Evolutionary conservation across 2,113 vertebrate genomes (phyloP).

Genomic region (Maccullochella peelii): DNA sequence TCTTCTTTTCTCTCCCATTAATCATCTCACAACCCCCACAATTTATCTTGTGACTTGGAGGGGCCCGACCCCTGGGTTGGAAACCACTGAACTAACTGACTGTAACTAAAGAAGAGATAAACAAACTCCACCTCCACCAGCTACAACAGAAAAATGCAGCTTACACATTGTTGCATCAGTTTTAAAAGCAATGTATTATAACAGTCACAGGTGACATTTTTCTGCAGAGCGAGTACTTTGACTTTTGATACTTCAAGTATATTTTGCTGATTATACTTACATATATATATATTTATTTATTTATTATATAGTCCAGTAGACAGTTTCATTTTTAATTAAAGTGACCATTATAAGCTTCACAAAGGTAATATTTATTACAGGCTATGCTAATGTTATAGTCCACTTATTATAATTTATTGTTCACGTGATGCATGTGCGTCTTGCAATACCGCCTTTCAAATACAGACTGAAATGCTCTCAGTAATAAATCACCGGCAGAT

Average conservation of each 20-base stretch:
- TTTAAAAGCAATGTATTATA: not conserved
- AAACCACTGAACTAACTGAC: no score
- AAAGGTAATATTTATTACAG: not conserved
- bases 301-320: not conserved
- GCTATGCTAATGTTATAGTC: not conserved
- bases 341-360: not conserved
- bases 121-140: no score
- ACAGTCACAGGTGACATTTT: not conserved
- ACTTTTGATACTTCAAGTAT: not conserved
- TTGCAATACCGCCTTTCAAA: not conserved
- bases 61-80: no score
- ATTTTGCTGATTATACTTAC: not conserved
- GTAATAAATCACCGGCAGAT: slow-evolving; percentile 10
- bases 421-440: slow-evolving; percentile 3
- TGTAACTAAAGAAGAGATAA: no score
- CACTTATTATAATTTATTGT: slow-evolving; percentile 1
- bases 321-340: slow-evolving; percentile 3
- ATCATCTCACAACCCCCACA: no score
- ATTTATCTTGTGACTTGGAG: no score
- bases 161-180: no score
- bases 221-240: not conserved
- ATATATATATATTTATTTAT: no score
- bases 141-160: no score
- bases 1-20: no score
- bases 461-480: not conserved